Percentiles rank a stretch among this genome's conserved stretches.
Evolutionary conservation across 2,113 vertebrate species (phyloP).

Genomic region (Nothocercus nigrocapillus): DNA sequence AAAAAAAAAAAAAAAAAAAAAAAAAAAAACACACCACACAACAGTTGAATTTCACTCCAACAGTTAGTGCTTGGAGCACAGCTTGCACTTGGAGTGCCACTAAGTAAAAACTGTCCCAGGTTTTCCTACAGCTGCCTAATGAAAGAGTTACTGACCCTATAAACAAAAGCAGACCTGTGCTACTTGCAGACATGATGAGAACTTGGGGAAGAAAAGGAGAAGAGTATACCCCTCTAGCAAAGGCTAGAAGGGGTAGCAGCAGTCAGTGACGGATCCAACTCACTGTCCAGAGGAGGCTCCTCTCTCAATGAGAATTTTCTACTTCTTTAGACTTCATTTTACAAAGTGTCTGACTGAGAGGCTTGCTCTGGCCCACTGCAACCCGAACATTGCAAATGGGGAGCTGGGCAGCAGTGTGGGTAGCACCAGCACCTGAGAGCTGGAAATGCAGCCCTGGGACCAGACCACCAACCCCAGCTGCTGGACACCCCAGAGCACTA

Average conservation of each 20-base stretch:
- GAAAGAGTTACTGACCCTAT: background rate
- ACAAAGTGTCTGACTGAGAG: background rate
- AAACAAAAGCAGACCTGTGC: background rate
- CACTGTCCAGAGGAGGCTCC: background rate
- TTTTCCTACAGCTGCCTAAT: background rate
- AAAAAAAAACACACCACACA: background rate
- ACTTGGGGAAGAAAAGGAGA: background rate
- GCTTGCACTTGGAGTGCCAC: background rate
- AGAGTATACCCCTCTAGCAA: slow-evolving; percentile 2
- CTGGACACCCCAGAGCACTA: background rate
- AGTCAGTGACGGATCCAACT: background rate
- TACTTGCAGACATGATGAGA: background rate
- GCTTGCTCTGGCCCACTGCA: background rate
- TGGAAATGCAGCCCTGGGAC: background rate
- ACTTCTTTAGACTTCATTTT: background rate
- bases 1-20: background rate
- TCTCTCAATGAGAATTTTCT: background rate
- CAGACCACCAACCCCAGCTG: background rate
- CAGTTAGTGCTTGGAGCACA: background rate
- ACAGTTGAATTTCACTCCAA: background rate
- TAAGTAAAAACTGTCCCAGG: background rate
- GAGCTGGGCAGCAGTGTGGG: background rate
- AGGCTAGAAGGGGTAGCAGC: background rate
- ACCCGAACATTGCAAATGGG: background rate
- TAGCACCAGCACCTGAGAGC: background rate